phyloP scores from a whole-genome alignment of 2,797 vertebrate genomes.

The Setipinna tenuifilis region DNA sequence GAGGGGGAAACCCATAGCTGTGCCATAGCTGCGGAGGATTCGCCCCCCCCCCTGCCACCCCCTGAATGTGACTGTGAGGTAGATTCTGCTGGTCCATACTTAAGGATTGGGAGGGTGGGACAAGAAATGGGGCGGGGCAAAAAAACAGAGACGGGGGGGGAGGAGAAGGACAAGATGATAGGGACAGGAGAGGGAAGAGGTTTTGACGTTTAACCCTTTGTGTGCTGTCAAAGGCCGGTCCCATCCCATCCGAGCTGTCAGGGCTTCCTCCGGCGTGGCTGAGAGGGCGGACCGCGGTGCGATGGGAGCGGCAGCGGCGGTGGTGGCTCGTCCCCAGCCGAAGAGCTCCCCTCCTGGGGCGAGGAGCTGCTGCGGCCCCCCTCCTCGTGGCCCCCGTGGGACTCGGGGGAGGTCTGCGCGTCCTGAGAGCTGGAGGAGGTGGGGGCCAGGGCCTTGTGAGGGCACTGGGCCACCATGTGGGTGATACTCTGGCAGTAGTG shows the following conservation, averaged over 20 bases:
- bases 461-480: conserved; percentile 97
- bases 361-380: conserved; percentile 76
- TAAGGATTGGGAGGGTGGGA: conserved; percentile 59
- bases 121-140: not conserved
- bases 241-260: conserved; percentile 49
- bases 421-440: conserved; percentile 86
- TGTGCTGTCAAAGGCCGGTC: conserved; percentile 35
- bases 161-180: not conserved
- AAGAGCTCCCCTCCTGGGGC: conserved; percentile 73
- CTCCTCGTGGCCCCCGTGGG: conserved; percentile 80
- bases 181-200: conserved; percentile 43
- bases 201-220: conserved; percentile 28
- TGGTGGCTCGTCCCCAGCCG: conserved; percentile 66
- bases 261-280: conserved; percentile 75
- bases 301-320: no score
- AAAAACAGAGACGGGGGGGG: not conserved
- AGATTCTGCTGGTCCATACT: conserved; percentile 68
- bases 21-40: conserved; percentile 63
- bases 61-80: conserved; percentile 72
- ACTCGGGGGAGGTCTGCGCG: conserved; percentile 72
- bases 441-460: conserved; percentile 84
- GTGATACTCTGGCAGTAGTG: conserved; percentile 98
- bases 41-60: conserved; percentile 60
- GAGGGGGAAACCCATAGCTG: conserved; percentile 60
- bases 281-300: conserved; percentile 64